phyloP scores from a whole-genome alignment of 2,113 vertebrate genomes.

The Triplophysa siluroides region DNA sequence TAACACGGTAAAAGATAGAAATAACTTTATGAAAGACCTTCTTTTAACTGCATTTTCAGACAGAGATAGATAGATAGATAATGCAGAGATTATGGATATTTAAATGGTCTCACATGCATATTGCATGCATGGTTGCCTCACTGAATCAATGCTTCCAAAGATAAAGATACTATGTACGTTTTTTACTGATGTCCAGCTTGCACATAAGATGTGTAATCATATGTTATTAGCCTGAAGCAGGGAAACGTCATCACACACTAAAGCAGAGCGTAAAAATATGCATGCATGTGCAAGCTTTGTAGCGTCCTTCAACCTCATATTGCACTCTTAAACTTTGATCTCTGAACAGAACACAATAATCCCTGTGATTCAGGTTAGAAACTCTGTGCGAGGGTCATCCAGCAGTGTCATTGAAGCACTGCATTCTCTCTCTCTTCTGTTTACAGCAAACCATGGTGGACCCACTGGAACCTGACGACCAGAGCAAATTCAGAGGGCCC shows the following conservation, averaged over 20 bases:
- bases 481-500: slow-evolving; percentile 66
- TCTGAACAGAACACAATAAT: slow-evolving; percentile 54
- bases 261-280: slow-evolving; percentile 62
- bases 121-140: neutral
- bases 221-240: slow-evolving; percentile 62
- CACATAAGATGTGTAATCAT: slow-evolving; percentile 46
- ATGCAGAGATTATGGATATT: neutral
- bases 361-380: slow-evolving; percentile 44
- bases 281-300: slow-evolving; percentile 58
- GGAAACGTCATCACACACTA: slow-evolving; percentile 60
- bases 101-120: slow-evolving; percentile 4
- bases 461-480: slow-evolving; percentile 74
- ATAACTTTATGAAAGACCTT: too few relatives aligned
- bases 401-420: slow-evolving; percentile 3
- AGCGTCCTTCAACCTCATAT: slow-evolving; percentile 50
- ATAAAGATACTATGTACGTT: slow-evolving; percentile 20
- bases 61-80: neutral
- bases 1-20: neutral
- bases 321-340: slow-evolving; percentile 54
- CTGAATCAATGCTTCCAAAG: slow-evolving; percentile 29
- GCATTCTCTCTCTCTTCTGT: slow-evolving; percentile 31
- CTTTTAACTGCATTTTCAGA: too few relatives aligned
- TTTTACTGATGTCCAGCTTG: slow-evolving; percentile 44
- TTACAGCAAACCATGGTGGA: slow-evolving; percentile 74
- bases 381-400: slow-evolving; percentile 49